Base-by-base conservation (phyloP, 2,888 invertebrate genomes). In the Theretra japonica region DNA sequence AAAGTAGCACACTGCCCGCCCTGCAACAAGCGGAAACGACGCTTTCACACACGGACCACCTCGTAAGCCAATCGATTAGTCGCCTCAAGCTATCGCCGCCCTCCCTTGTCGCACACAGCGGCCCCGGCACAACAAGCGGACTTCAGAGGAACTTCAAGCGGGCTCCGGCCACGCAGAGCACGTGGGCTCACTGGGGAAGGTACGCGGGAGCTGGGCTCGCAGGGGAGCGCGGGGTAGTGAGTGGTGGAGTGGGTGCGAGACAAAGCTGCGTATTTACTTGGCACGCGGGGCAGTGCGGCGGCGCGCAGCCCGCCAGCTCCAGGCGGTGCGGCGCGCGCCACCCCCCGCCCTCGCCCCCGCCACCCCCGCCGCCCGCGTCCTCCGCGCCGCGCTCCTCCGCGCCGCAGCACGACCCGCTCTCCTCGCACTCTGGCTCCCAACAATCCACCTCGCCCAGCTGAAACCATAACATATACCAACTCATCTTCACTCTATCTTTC, bases 1-100 rank as follows among this genome's bases (percentile, higher is more conserved):
- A 97, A 96, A 96, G 97, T 97, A 96, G 97, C 97, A 96, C 97
- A 97, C 97, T 97, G 97, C 96, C 97, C 97, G 96, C 97, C 97
- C 97, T 97, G 97, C 95, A 94, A 94, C 94, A 94, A 94, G 93
- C 93, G 88, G 86, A 91, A 88, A 92, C 86, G 84, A 85, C 94
- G 90, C 90, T 88, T 84, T 88, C 90, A 91, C 92, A 89, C 89
- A 82, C 82, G 77, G 88, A 82, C 82, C 75, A 76, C 76, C 74
- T 68, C 41, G 58, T 48, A 72, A 73, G 74, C 73, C 59, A 28
- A 50, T 48, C 50, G 30, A 68, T 60, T 69, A 68, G 71, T 70
- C 71, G 71, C 68, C 70, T 58, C 68, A 73, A 58, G 69, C 71
- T 30, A n/a, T 57, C 33, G 59, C 69, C 50, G 60, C 53, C n/a